Base-by-base conservation (phyloP, 2,113 vertebrate species). In the Solenodon paradoxus region DNA sequence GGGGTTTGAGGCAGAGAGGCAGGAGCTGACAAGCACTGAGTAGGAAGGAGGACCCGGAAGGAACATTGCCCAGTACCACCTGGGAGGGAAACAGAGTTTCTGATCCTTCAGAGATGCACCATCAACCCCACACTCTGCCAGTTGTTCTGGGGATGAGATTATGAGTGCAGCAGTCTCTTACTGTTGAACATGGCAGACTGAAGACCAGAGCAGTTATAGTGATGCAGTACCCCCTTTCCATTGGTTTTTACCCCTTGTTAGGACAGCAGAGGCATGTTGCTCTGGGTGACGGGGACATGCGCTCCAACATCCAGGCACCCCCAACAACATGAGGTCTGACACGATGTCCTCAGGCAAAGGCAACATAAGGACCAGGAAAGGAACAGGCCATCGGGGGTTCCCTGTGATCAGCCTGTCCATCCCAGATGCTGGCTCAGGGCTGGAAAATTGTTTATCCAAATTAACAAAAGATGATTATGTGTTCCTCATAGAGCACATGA, bases 181-280 rank as follows among this genome's bases (percentile, higher is more conserved):
- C 85, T 59, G 7, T 0, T 79, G 3, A 68, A 93, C 96, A 72
- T 47, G 47, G 63, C 0, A 1, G 64, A 28, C 22, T 93, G 84
- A 69, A 97, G 74, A 88, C 72, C 77, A 97, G 79, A 95, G 75
- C 6, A 84, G 47, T 49, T 87, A 8, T 13, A 28, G 77, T 30
- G 13, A 85, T 35, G 9, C 22, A 83, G 16, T 28, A 80, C 30
- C 15, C 24, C 22, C 35, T 17, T 35, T 24, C 9, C 6, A 32
- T 10, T 30, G 59, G n/a, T 30, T 61, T 30, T 59, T 28, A 28
- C 24, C 24, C n/a, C 32, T 35, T 32, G 8, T 22, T n/a, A 91
- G 35, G 95, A 88, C 6, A 66, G 47, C 17, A 11, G 7, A 80
- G 55, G 10, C n/a, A 7, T 97, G 84, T 82, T n/a, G n/a, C n/a